Evolutionary conservation across 2,888 invertebrate genomes (phyloP).

Genomic region (Pyrgus malvae): DNA sequence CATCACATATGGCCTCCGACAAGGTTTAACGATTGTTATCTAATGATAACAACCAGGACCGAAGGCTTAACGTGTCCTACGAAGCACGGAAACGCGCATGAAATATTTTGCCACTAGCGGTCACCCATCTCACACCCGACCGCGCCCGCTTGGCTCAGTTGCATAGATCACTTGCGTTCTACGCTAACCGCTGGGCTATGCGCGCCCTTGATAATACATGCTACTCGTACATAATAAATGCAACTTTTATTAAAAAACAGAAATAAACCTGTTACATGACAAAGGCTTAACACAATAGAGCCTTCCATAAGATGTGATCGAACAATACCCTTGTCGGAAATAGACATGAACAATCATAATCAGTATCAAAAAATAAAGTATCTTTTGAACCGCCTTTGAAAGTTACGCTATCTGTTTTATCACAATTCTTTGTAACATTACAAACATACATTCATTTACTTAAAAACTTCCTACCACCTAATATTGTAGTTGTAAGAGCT

Average conservation of each 20-base stretch:
- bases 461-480: conserved; percentile 29
- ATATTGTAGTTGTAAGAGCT: conserved; percentile 35
- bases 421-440: conserved; percentile 59
- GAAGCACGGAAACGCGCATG: no score
- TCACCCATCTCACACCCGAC: no score
- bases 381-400: conserved; percentile 71
- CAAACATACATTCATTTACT: conserved; percentile 34
- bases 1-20: no score
- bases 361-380: conserved; percentile 46
- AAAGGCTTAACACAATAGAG: neutral
- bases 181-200: no score
- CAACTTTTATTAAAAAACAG: neutral
- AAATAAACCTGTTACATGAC: neutral
- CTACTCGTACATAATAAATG: no score
- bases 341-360: conserved; percentile 13
- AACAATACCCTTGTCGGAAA: conserved; percentile 1
- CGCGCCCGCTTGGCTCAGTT: no score
- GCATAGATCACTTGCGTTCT: no score
- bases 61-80: no score
- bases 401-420: conserved; percentile 70
- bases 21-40: no score
- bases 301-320: neutral
- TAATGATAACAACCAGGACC: no score
- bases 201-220: no score
- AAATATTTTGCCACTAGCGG: no score